Evolutionary conservation across 2,888 invertebrate species (phyloP).

Genomic region (Nemoura dubitans): DNA sequence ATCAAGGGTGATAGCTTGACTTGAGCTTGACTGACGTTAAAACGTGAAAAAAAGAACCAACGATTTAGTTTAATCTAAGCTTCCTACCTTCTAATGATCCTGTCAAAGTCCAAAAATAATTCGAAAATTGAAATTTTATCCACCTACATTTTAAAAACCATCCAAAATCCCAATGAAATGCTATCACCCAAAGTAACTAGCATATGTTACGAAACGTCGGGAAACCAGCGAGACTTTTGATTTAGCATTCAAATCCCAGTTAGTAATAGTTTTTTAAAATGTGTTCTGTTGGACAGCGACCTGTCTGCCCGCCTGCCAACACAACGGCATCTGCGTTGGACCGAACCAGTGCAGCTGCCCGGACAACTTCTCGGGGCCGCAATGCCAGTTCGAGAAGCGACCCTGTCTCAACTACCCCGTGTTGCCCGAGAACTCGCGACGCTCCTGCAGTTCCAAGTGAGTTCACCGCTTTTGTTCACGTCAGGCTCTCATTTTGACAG

Average conservation of each 20-base stretch:
- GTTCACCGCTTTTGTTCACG: too few species aligned
- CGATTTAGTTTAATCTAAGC: too few species aligned
- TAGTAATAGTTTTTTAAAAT: not conserved
- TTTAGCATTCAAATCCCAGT: too few species aligned
- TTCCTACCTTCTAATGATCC: too few species aligned
- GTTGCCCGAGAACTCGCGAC: slow-evolving; percentile 71
- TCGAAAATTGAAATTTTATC: too few species aligned
- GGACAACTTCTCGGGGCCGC: slow-evolving; percentile 74
- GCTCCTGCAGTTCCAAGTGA: slow-evolving; percentile 73
- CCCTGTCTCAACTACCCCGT: slow-evolving; percentile 75
- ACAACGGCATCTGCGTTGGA: slow-evolving; percentile 81
- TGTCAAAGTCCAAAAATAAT: too few species aligned
- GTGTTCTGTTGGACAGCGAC: slow-evolving; percentile 66
- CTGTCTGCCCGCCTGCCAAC: slow-evolving; percentile 79
- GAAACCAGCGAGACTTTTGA: not conserved
- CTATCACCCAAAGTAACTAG: not conserved
- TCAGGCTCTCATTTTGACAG: too few species aligned
- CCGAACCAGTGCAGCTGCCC: slow-evolving; percentile 82
- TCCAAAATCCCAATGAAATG: too few species aligned
- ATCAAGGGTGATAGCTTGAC: too few species aligned
- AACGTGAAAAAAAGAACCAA: too few species aligned
- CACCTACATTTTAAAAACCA: too few species aligned
- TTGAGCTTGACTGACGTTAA: too few species aligned
- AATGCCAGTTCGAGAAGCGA: slow-evolving; percentile 78
- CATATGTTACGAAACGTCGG: not conserved